A percentile compares a stretch with the other conserved stretches of the same genome.
These are phyloP conservation scores for Callocephalon fimbriatum DNA, from an alignment of 2,113 vertebrate species.

Conservation along the genomic window DNA sequence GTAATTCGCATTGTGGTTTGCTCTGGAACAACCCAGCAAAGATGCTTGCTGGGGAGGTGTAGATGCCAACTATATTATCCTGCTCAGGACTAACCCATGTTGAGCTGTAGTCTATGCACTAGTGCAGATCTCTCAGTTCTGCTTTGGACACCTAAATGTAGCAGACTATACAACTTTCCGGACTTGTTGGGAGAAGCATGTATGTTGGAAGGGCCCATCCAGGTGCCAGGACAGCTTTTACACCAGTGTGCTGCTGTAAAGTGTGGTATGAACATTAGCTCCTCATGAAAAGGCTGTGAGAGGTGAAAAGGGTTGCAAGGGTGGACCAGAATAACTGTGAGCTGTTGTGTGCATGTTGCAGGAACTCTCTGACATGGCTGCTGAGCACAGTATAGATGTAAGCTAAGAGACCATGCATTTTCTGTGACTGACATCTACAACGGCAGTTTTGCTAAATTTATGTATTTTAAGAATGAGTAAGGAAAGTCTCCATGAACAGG, in stretches of 20 bases:
- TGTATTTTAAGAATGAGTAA: neutral
- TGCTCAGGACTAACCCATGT: neutral
- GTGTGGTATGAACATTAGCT: neutral
- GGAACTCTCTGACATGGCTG: neutral
- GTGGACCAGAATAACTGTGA: neutral
- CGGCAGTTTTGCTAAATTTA: neutral
- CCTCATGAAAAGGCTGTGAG: neutral
- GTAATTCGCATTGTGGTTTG: neutral
- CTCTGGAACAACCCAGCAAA: neutral
- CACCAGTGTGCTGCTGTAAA: neutral
- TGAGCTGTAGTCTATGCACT: accelerated
- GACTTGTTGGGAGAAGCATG: accelerated
- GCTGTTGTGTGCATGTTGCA: neutral
- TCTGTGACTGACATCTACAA: neutral
- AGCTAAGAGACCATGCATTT: neutral
- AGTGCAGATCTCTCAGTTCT: neutral
- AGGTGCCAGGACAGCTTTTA: neutral
- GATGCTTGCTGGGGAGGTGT: neutral
- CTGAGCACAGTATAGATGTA: neutral
- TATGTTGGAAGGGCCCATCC: neutral
- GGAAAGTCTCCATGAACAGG: neutral
- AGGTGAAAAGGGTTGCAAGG: neutral
- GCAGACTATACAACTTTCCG: neutral
- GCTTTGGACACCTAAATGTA: neutral
- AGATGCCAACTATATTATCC: neutral